Evolutionary conservation across 2,797 vertebrate genomes (phyloP), one percentile per base, ranked within the genome.

Genomic region (Pseudomugil gertrudae): DNA sequence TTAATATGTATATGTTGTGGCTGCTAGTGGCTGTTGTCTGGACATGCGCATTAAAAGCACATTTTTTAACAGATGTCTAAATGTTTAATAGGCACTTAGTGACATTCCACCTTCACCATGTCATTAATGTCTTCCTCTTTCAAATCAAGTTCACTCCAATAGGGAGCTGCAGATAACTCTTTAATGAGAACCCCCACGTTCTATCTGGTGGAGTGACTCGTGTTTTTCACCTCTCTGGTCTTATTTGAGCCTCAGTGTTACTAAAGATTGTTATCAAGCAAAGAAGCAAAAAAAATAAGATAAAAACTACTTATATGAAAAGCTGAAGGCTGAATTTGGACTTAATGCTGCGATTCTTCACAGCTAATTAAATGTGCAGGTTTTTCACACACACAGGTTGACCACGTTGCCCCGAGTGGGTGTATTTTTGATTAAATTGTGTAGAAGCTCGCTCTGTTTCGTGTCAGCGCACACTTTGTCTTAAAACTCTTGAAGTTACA

Each of bases 31-130:
- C 84, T 76, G 65, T 60, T 63, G 78, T 82, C 84, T 78, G 72
- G 80, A 71, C 81, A 60, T 17, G 68, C 81, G 81, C 84, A 79
- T 86, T 81, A 71, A 73, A 80, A 78, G 75, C 79, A 79, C 75
- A 47, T 78, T 84, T 77, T 19, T 72, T 55, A 57, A 58, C 87
- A 90, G 81, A 89, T 89, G 89, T 91, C 89, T 89, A 84, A 90
- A 90, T 91, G 90, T 89, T 92, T 92, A 91, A 92, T 92, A 86
- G 79, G 75, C 85, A 80, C 81, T 83, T 84, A 89, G 84, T 78
- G 84, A 87, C 89, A 85, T 85, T 71, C 76, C 56, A 62, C 79
- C 86, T 86, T 92, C 80, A 15, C 81, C 66, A 72, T 90, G 85
- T 83, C 89, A 87, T 91, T 91, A 89, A 86, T 76, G 67, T 71